A percentile compares a stretch with the other conserved stretches of the same genome.
Conservation (phyloP, 2,797 vertebrate species). For the Myoxocephalus aenaeus region DNA sequence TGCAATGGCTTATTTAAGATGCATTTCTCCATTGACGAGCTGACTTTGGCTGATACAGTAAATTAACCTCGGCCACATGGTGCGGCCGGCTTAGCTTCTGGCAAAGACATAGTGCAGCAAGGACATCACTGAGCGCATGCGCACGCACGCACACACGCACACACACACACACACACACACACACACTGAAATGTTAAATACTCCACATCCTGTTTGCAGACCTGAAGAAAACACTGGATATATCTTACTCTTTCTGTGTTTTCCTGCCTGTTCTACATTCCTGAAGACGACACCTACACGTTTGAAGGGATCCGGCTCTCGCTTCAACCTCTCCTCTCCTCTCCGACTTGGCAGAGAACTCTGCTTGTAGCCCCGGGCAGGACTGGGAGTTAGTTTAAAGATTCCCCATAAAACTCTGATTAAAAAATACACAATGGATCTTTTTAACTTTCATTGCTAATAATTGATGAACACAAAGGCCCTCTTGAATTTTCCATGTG, state of each 20-base stretch:
- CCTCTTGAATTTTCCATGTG: conserved; percentile 76
- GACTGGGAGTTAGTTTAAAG: conserved; percentile 72
- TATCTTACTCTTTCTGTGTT: not conserved
- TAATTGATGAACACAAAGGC: conserved; percentile 78
- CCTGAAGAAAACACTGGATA: not conserved
- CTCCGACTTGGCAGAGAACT: conserved; percentile 21
- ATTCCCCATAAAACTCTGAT: conserved; percentile 66
- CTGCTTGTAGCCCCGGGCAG: conserved; percentile 51
- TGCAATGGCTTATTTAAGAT: not conserved
- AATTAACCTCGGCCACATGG: conserved; percentile 33
- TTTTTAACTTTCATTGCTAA: conserved; percentile 72
- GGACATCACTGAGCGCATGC: conserved; percentile 30
- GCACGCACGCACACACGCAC: too few species aligned
- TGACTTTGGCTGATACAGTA: conserved; percentile 16
- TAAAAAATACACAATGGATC: conserved; percentile 77
- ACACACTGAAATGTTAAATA: conserved; percentile 19
- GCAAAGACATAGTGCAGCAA: conserved; percentile 34
- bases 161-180: not conserved
- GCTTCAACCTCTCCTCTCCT: conserved; percentile 10
- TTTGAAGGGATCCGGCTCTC: not conserved
- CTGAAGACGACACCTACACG: conserved; percentile 11
- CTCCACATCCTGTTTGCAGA: conserved; percentile 14
- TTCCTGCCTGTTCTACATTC: not conserved
- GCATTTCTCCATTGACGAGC: not conserved
- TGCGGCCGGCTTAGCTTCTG: conserved; percentile 21